Conservation (phyloP, 2,888 invertebrate genomes). For the Patella depressa region DNA sequence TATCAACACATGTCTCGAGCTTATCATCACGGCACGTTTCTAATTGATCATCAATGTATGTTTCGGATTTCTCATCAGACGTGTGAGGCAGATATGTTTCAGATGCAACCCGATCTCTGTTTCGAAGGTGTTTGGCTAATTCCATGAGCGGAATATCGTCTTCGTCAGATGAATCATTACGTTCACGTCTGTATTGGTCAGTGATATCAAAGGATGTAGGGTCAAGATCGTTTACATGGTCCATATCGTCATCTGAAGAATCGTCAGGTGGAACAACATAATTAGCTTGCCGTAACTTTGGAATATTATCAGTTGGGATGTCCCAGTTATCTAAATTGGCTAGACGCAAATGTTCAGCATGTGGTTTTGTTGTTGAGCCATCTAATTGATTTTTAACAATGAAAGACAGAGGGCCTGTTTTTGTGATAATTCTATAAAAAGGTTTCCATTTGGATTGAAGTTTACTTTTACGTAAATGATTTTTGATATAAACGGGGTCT, state of each 20-base stretch:
- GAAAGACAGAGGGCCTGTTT: too few species aligned
- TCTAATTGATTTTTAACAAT: conserved; percentile 11
- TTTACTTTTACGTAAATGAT: not conserved
- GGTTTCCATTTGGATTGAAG: not conserved
- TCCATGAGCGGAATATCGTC: conserved; percentile 15
- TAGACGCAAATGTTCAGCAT: not conserved
- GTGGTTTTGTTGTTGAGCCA: not conserved
- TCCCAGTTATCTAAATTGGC: conserved; percentile 18
- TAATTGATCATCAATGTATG: not conserved
- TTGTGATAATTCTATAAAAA: too few species aligned
- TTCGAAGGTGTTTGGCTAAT: conserved; percentile 1
- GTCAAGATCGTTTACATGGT: not conserved
- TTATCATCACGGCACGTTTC: not conserved
- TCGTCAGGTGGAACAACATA: conserved; percentile 26
- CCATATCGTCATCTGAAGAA: not conserved
- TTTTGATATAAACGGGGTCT: conserved; percentile 22
- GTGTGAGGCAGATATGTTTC: not conserved
- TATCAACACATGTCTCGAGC: not conserved
- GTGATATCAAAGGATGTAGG: not conserved
- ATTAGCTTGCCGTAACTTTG: conserved; percentile 9
- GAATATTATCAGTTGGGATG: conserved; percentile 15
- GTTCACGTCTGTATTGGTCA: not conserved
- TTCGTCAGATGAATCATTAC: conserved; percentile 12
- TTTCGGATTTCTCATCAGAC: not conserved
- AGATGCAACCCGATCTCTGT: not conserved